phyloP scores from a whole-genome alignment of 2,113 vertebrate species.

The Thomomys bottae region DNA sequence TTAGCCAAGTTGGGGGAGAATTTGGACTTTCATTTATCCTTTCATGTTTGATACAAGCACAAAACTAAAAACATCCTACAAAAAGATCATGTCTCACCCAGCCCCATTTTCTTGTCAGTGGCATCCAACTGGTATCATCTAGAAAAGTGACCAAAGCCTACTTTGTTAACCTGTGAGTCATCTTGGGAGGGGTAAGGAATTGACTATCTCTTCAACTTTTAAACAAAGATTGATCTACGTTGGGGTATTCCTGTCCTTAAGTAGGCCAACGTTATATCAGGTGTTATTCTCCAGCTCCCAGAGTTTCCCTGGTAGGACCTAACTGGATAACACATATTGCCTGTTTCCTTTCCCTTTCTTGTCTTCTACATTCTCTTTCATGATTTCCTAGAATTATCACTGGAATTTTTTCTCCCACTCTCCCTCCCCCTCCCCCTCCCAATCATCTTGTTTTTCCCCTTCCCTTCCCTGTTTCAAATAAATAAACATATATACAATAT shows the following conservation, averaged over 20 bases:
- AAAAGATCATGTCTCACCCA: background rate
- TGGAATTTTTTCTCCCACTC: background rate
- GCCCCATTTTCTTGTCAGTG: background rate
- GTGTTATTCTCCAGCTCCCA: background rate
- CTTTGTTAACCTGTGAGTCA: background rate
- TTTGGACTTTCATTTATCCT: background rate
- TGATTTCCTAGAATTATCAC: background rate
- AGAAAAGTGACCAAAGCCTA: background rate
- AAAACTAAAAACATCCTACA: background rate
- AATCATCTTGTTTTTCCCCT: no score
- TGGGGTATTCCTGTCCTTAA: background rate
- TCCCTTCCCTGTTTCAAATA: no score
- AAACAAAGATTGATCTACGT: background rate
- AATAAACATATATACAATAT: no score
- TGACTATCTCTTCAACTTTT: background rate
- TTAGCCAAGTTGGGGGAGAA: background rate
- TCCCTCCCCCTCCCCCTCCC: no score
- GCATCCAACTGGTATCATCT: background rate
- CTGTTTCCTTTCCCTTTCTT: background rate
- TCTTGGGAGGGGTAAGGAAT: background rate
- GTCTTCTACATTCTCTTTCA: background rate
- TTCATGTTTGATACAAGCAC: background rate
- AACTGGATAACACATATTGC: background rate
- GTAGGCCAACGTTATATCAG: background rate
- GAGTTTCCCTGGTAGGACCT: background rate